Percentiles rank a stretch among this genome's conserved stretches.
Evolutionary conservation across 2,888 invertebrate genomes (phyloP).

Genomic region (Notodonta ziczac): DNA sequence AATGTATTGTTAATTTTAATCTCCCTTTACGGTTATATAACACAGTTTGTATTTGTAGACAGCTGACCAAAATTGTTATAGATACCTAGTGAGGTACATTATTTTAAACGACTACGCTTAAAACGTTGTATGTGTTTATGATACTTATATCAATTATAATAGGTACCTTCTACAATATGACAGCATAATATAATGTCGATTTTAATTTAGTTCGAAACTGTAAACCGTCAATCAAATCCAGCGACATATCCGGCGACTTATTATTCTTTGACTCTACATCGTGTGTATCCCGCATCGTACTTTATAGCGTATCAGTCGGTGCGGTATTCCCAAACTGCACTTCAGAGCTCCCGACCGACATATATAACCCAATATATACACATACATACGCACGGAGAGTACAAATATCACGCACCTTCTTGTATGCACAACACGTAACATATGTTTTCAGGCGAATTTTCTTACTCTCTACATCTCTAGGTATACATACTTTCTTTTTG

Average conservation of each 20-base stretch:
- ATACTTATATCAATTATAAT: no score
- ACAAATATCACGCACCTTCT: constrained; percentile 38
- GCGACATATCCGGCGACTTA: constrained; percentile 31
- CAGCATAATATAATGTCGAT: not conserved
- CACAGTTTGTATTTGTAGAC: no score
- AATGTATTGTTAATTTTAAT: no score
- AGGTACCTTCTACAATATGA: no score
- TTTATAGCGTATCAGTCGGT: constrained; percentile 82
- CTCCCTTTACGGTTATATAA: no score
- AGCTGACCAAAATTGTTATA: no score
- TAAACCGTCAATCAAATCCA: constrained; percentile 25
- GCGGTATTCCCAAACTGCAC: constrained; percentile 84
- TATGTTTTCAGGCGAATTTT: constrained; percentile 63
- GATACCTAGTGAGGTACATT: no score
- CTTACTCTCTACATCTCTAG: constrained; percentile 20
- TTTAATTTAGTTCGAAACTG: constrained; percentile 17
- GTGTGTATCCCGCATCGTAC: constrained; percentile 54
- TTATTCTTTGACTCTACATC: constrained; percentile 20
- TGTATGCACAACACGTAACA: constrained; percentile 68
- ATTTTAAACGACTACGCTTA: no score
- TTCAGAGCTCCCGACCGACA: constrained; percentile 72
- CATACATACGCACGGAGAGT: constrained; percentile 28
- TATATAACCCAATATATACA: constrained; percentile 50
- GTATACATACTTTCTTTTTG: constrained; percentile 43
- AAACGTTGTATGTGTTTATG: no score